A percentile compares a stretch with the other conserved stretches of the same genome.
These are phyloP conservation scores for Volucella inanis DNA, from an alignment of 2,888 invertebrate genomes.

Conservation along the genomic window DNA sequence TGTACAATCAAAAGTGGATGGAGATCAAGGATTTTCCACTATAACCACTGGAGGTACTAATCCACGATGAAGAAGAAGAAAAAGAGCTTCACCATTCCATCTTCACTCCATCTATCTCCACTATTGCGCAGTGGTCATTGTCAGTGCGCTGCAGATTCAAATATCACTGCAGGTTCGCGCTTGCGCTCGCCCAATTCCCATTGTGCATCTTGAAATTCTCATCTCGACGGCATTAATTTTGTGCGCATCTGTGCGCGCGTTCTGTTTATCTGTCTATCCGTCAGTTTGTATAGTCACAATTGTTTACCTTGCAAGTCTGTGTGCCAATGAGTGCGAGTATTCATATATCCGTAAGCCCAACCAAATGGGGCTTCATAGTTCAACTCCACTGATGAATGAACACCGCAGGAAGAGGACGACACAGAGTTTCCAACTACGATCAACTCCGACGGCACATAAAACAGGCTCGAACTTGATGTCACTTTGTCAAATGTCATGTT, in stretches of 20 bases:
- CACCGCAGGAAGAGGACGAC: conserved; percentile 42
- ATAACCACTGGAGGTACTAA: conserved; percentile 43
- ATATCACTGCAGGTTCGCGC: conserved; percentile 8
- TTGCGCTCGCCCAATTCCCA: conserved; percentile 7
- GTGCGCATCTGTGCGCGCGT: conserved; percentile 41
- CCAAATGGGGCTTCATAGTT: not conserved
- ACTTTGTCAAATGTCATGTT: conserved; percentile 77
- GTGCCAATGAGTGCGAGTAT: conserved; percentile 55
- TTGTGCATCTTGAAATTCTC: conserved; percentile 30
- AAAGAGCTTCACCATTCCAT: conserved; percentile 32
- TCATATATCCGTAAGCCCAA: too few species aligned
- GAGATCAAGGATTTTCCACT: conserved; percentile 75
- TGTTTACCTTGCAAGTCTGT: conserved; percentile 50
- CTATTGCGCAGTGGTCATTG: conserved; percentile 61
- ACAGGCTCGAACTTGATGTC: conserved; percentile 76
- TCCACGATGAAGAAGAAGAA: not conserved
- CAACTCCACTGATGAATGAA: conserved; percentile 63
- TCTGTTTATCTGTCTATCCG: conserved; percentile 69
- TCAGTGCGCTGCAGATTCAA: conserved; percentile 50
- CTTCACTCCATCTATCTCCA: conserved; percentile 69
- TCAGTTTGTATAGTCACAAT: conserved; percentile 64
- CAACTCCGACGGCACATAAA: conserved; percentile 63
- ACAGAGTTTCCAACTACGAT: conserved; percentile 22
- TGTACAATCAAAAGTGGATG: conserved; percentile 73
- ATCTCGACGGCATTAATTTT: conserved; percentile 51